Evolutionary conservation across 2,113 vertebrate species (phyloP), one percentile per base, ranked within the genome.

Genomic region (Lepus americanus): DNA sequence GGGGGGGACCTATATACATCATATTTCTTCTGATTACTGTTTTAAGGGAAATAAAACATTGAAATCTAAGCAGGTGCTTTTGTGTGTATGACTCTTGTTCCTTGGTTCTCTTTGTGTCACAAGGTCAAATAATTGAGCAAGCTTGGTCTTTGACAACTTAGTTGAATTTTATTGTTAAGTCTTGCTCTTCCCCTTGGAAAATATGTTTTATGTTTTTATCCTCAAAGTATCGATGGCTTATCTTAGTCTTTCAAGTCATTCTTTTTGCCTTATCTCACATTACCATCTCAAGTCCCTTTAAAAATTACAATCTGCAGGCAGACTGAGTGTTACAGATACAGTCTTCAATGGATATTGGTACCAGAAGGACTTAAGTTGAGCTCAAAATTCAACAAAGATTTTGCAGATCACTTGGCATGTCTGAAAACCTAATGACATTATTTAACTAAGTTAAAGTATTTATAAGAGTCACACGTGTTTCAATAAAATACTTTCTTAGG

Each of bases 331-430:
- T 51, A 31, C 69, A 69, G 33, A 17, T 72, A 6, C 33, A 67
- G 25, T 49, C 49, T 86, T 88, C 59, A 39, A 39, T 5, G 20
- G 59, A 44, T 95, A 29, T 66, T 90, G 44, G 59, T 66, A 33
- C 72, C 82, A 51, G 36, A 78, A 85, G 67, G 67, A 80, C 88
- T 90, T 23, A 39, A 81, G 63, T 74, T 31, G 63, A 81, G 63
- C 59, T 96, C 69, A 87, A 4, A 89, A 84, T 80, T 51, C 55
- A 87, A 51, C 17, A 53, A 77, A 77, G 86, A 86, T 85, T 94
- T 94, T 97, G 64, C 5, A 81, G 77, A 63, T 33, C 3, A 31
- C 70, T 88, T 89, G 82, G 59, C 22, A 70, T 94, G 86, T 82
- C 69, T 90, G 69, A 87, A 87, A 90, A 61, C 53, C 36, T 64